Evolutionary conservation across 2,888 invertebrate species (phyloP).

Genomic region (Hypolimnas misippus): DNA sequence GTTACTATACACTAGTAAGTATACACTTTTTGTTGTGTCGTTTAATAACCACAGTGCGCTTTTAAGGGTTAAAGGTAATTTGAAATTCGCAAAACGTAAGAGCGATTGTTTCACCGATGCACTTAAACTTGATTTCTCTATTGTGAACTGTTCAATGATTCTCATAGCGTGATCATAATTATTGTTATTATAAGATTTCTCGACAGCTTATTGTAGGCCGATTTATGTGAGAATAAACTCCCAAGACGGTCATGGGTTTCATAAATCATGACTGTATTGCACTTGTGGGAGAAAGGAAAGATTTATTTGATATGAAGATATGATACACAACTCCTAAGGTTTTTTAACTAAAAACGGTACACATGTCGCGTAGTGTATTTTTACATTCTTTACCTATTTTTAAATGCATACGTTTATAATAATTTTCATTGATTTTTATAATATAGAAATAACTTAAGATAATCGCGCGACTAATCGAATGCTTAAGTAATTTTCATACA

Average conservation of each 20-base stretch:
- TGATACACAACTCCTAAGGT: background rate
- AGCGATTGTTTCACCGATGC: background rate
- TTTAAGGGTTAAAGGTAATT: background rate
- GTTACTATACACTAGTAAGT: too few species aligned
- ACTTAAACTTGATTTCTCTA: conserved; percentile 45
- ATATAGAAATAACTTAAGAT: too few species aligned
- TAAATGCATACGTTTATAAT: too few species aligned
- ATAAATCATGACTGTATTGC: conserved; percentile 35
- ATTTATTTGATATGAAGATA: conserved; percentile 6
- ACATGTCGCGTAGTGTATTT: background rate
- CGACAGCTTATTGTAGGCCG: conserved; percentile 34
- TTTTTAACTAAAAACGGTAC: background rate
- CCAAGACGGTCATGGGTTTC: conserved; percentile 18
- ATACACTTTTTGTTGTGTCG: too few species aligned
- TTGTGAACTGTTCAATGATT: conserved; percentile 43
- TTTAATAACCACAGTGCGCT: too few species aligned
- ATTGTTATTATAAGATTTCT: conserved; percentile 42
- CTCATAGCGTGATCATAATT: conserved; percentile 42
- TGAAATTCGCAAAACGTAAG: background rate
- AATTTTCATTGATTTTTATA: too few species aligned
- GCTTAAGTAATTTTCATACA: too few species aligned
- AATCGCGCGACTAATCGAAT: too few species aligned
- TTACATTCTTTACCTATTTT: too few species aligned
- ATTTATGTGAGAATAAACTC: conserved; percentile 40
- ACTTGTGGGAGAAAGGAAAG: conserved; percentile 29